phyloP scores from a whole-genome alignment of 1,140 invertebrate species.

The Nephotettix cincticeps region DNA sequence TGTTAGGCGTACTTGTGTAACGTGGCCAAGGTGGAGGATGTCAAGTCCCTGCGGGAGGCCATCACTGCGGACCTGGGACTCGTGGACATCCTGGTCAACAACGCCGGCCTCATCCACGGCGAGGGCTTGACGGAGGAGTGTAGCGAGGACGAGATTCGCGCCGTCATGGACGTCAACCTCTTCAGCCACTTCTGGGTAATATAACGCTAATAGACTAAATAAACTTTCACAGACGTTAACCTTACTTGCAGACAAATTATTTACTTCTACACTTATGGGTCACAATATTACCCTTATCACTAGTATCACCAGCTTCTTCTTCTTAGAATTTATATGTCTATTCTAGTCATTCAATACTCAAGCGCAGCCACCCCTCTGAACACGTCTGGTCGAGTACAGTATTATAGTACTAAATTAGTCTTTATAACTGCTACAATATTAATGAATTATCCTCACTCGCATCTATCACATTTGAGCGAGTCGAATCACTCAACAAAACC shows the following conservation, averaged over 20 bases:
- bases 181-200: slow-evolving; percentile 36
- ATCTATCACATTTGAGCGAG: no score
- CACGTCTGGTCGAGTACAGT: no score
- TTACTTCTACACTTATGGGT: neutral
- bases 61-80: slow-evolving; percentile 19
- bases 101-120: slow-evolving; percentile 24
- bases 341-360: no score
- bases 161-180: slow-evolving; percentile 34
- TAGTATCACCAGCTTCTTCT: neutral
- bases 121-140: neutral
- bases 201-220: neutral
- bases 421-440: no score
- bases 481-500: no score
- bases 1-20: slow-evolving; percentile 23
- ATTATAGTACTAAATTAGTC: no score
- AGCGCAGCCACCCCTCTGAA: no score
- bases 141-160: slow-evolving; percentile 13
- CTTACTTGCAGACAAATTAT: neutral
- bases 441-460: no score
- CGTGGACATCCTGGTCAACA: slow-evolving; percentile 33
- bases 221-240: neutral
- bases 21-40: slow-evolving; percentile 25
- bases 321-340: no score
- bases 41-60: slow-evolving; percentile 5
- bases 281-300: neutral